Conservation (phyloP, 2,888 invertebrate genomes). For the Notocelia uddmanniana region DNA sequence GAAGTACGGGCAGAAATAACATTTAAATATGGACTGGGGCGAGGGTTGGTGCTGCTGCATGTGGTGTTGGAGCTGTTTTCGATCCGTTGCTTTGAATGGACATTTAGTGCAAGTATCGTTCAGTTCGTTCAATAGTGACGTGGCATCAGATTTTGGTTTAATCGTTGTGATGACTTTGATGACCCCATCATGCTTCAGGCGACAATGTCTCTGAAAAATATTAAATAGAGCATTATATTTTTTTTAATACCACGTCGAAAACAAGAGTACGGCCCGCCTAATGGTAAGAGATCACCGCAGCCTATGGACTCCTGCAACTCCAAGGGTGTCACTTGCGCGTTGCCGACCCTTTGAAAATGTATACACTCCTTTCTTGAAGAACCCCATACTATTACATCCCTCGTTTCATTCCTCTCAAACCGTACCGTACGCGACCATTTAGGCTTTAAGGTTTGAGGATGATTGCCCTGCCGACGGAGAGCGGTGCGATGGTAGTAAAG, state of each 20-base stretch:
- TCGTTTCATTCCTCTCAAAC: too few relatives aligned
- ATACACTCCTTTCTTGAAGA: too few relatives aligned
- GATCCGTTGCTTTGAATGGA: constrained; percentile 88
- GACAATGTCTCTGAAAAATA: constrained; percentile 89
- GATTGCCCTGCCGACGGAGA: too few relatives aligned
- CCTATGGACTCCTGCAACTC: too few relatives aligned
- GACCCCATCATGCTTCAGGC: constrained; percentile 91
- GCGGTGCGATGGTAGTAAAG: too few relatives aligned
- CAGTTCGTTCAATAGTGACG: constrained; percentile 63
- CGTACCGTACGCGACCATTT: too few relatives aligned
- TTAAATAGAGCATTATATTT: constrained; percentile 20
- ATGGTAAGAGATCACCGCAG: too few relatives aligned
- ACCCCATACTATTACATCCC: too few relatives aligned
- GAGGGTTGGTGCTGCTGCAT: constrained; percentile 89
- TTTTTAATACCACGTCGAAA: neutral
- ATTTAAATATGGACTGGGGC: constrained; percentile 90
- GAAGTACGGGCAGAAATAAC: constrained; percentile 92
- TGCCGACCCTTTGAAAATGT: too few relatives aligned
- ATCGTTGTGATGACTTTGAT: constrained; percentile 88
- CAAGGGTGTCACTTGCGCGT: too few relatives aligned
- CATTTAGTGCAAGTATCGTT: constrained; percentile 88
- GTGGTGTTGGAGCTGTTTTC: constrained; percentile 87
- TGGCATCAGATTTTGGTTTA: constrained; percentile 77
- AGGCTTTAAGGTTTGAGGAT: too few relatives aligned
- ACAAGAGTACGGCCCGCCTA: too few relatives aligned